phyloP scores from a whole-genome alignment of 2,888 invertebrate species.

The Glaucopsyche alexis region DNA sequence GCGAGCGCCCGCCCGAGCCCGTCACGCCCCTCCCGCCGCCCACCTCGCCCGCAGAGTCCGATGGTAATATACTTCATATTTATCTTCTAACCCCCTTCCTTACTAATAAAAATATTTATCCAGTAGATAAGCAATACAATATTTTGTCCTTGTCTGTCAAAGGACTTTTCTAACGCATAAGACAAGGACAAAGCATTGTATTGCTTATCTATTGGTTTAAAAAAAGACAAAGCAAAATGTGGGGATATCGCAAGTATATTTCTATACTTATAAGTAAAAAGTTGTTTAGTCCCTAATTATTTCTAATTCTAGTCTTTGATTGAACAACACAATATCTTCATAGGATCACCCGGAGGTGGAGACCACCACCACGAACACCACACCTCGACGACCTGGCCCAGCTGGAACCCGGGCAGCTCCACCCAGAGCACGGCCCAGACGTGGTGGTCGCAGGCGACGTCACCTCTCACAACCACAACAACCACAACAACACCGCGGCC shows the following conservation, averaged over 20 bases:
- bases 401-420: constrained; percentile 64
- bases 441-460: constrained; percentile 60
- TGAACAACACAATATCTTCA: not conserved
- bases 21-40: constrained; percentile 88
- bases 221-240: too few species aligned
- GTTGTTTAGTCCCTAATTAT: too few species aligned
- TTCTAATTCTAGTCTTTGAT: too few species aligned
- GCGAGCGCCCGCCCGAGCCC: constrained; percentile 85
- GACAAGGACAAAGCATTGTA: too few species aligned
- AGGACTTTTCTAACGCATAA: too few species aligned
- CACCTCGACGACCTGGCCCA: constrained; percentile 66
- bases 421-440: constrained; percentile 54
- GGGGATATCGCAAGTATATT: too few species aligned
- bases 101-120: too few species aligned
- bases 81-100: too few species aligned
- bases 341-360: constrained; percentile 50
- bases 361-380: constrained; percentile 56
- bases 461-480: constrained; percentile 48
- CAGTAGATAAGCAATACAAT: too few species aligned
- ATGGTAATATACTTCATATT: constrained; percentile 50
- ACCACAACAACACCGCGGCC: constrained; percentile 45
- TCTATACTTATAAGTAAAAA: too few species aligned
- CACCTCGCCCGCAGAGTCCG: constrained; percentile 75
- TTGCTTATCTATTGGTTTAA: too few species aligned
- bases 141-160: too few species aligned